Conservation (phyloP, 2,113 vertebrate genomes). For the Rhinoderma darwinii region DNA sequence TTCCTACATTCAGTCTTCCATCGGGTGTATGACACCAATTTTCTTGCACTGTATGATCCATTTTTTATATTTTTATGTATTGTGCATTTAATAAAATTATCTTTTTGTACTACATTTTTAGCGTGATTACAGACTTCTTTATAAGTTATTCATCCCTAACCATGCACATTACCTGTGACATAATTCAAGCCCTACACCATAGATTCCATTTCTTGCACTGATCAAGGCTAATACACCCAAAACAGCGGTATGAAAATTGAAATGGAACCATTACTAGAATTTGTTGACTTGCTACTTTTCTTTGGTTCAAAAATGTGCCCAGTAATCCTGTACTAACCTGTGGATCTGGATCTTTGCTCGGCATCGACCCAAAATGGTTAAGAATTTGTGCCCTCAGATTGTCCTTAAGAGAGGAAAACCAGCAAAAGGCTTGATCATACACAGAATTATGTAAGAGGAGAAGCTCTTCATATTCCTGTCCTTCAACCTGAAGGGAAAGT, state of each 20-base stretch:
- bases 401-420: slow-evolving; percentile 92
- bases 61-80: too few species aligned
- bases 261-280: background rate
- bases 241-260: background rate
- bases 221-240: background rate
- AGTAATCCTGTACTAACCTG: slow-evolving; percentile 74
- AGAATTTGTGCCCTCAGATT: slow-evolving; percentile 90
- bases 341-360: slow-evolving; percentile 83
- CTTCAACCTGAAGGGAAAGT: slow-evolving; percentile 77
- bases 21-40: too few species aligned
- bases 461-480: slow-evolving; percentile 83
- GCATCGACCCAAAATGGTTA: slow-evolving; percentile 90
- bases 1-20: too few species aligned
- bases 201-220: background rate
- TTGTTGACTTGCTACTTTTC: background rate
- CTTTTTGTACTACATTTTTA: too few species aligned
- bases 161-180: too few species aligned
- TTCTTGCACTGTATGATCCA: too few species aligned
- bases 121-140: too few species aligned
- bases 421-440: slow-evolving; percentile 87
- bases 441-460: slow-evolving; percentile 83
- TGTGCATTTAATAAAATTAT: too few species aligned
- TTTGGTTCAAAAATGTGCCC: background rate
- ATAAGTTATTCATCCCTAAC: too few species aligned
- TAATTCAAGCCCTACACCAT: too few species aligned